These are phyloP conservation scores for Tetragnatha versicolor DNA, from an alignment of 1,140 invertebrate species.

Conservation along the genomic window DNA sequence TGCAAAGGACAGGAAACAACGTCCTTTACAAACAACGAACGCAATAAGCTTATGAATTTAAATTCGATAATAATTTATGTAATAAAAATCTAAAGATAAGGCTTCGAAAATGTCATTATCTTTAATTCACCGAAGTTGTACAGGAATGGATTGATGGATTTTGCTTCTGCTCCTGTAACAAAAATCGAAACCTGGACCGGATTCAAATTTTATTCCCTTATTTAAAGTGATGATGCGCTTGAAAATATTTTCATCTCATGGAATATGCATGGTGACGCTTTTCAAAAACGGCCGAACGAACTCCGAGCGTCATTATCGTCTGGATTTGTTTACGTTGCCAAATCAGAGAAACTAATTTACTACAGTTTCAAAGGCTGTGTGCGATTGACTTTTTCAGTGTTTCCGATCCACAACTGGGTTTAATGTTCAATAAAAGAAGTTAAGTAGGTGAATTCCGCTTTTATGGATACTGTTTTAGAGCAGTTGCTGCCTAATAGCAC, in stretches of 20 bases:
- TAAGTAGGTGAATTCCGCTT: background rate
- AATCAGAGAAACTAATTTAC: too few species aligned
- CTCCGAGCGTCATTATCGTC: background rate
- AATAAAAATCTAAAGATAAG: too few species aligned
- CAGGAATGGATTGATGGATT: background rate
- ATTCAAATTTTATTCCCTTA: background rate
- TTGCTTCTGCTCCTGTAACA: background rate
- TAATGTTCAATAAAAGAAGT: conserved; percentile 19
- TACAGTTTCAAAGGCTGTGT: too few species aligned
- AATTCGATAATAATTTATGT: too few species aligned
- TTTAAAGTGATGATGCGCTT: background rate
- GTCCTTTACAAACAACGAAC: too few species aligned
- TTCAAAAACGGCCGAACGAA: background rate
- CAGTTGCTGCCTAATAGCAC: background rate
- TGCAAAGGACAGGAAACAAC: too few species aligned
- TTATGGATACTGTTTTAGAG: background rate
- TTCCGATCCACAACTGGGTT: background rate
- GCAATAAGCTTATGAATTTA: too few species aligned
- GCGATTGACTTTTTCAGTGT: background rate
- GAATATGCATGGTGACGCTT: background rate
- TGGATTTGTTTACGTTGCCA: background rate
- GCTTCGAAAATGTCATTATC: too few species aligned
- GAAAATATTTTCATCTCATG: background rate
- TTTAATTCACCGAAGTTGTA: background rate
- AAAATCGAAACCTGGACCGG: background rate